Percentiles rank a stretch among this genome's conserved stretches.
phyloP scores from a whole-genome alignment of 2,797 vertebrate species.

The Odontamblyopus lacepedii region DNA sequence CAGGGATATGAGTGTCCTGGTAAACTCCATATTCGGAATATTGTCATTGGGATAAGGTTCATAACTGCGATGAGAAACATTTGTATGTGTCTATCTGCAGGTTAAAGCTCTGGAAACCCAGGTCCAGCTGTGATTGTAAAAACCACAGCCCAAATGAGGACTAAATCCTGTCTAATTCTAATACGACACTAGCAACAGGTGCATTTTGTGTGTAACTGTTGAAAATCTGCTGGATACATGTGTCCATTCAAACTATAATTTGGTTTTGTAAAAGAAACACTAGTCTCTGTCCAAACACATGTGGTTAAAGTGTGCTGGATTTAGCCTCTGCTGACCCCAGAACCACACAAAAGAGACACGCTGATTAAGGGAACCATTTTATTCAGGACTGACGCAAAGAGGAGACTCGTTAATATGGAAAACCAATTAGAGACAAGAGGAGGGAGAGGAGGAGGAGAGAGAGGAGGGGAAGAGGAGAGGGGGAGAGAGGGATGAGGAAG shows the following conservation, averaged over 20 bases:
- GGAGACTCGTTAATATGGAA: conserved; percentile 77
- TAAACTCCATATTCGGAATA: too few relatives aligned
- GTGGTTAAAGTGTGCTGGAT: conserved; percentile 43
- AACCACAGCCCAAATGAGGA: neutral
- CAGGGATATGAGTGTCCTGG: too few relatives aligned
- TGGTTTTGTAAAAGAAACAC: conserved; percentile 44
- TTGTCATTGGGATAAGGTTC: too few relatives aligned
- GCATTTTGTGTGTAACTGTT: neutral
- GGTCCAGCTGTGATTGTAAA: too few relatives aligned
- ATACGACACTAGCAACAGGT: neutral
- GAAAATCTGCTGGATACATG: neutral
- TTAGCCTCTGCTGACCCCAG: conserved; percentile 69
- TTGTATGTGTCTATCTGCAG: too few relatives aligned
- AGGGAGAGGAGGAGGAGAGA: conserved; percentile 1
- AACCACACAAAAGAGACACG: conserved; percentile 66
- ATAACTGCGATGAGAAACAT: too few relatives aligned
- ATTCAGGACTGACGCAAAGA: conserved; percentile 69
- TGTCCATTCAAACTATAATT: neutral
- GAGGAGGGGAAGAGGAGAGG: conserved; percentile 5
- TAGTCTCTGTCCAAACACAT: conserved; percentile 69
- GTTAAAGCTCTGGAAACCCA: too few relatives aligned
- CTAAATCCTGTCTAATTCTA: neutral
- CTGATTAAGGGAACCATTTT: conserved; percentile 67
- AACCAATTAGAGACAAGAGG: conserved; percentile 73
- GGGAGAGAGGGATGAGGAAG: conserved; percentile 2